phyloP scores from a whole-genome alignment of 1,140 invertebrate species.

The Trachymyrmex cornetzi region DNA sequence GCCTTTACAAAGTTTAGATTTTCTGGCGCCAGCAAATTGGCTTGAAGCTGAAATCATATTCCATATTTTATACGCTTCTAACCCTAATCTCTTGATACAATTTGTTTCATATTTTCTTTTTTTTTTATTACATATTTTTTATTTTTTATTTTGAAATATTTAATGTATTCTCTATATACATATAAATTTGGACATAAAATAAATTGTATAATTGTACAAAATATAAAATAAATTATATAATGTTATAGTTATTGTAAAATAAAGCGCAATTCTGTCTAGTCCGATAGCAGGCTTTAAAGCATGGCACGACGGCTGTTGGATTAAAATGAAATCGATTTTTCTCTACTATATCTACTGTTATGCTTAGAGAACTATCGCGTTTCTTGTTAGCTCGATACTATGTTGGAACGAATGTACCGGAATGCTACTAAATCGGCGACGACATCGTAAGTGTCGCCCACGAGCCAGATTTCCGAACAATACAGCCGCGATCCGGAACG shows the following conservation, averaged over 20 bases:
- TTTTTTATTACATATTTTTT: constrained; percentile 7
- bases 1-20: not conserved
- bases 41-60: not conserved
- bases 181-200: not conserved
- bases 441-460: constrained; percentile 54
- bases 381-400: constrained; percentile 22
- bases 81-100: not conserved
- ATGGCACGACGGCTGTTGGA: not conserved
- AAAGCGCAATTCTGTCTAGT: not conserved
- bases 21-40: not conserved
- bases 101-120: not conserved
- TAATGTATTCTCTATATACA: not conserved
- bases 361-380: constrained; percentile 4
- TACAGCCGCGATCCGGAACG: constrained; percentile 53
- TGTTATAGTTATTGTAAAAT: too few relatives aligned
- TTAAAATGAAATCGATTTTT: constrained; percentile 15
- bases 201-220: not conserved
- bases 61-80: not conserved
- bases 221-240: not conserved
- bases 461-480: constrained; percentile 63
- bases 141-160: not conserved
- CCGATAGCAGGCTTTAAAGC: not conserved
- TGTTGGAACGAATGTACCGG: constrained; percentile 12
- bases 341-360: not conserved
- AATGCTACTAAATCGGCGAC: constrained; percentile 34